phyloP scores from a whole-genome alignment of 1,140 invertebrate species.

The Phthorimaea operculella region DNA sequence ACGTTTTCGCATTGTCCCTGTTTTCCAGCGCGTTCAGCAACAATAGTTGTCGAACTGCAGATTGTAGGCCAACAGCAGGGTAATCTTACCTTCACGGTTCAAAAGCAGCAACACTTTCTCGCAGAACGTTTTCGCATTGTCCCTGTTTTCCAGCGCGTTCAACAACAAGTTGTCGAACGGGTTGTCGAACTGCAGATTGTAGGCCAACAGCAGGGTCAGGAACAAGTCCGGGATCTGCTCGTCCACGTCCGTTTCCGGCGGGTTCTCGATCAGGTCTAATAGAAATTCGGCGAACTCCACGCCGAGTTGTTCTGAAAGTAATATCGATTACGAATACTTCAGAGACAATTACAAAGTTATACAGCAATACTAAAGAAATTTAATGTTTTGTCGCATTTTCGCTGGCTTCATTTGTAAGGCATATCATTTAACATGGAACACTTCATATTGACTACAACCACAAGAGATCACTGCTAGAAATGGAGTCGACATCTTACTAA shows the following conservation, averaged over 20 bases:
- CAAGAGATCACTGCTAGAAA: too few relatives aligned
- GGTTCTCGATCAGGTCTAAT: constrained; percentile 82
- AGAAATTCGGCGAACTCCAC: constrained; percentile 82
- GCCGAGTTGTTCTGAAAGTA: constrained; percentile 76
- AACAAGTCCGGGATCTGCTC: constrained; percentile 86
- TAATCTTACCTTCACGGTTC: constrained; percentile 85
- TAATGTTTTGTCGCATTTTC: too few relatives aligned
- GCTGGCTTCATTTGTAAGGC: too few relatives aligned
- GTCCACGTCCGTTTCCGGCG: constrained; percentile 78
- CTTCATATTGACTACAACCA: too few relatives aligned
- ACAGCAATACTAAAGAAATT: too few relatives aligned
- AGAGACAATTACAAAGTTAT: too few relatives aligned
- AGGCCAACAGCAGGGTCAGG: constrained; percentile 85
- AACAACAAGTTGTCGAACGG: constrained; percentile 80
- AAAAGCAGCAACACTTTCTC: constrained; percentile 88
- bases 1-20: constrained; percentile 79
- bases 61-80: constrained; percentile 84
- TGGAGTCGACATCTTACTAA: too few relatives aligned
- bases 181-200: constrained; percentile 85
- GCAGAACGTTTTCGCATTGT: constrained; percentile 85
- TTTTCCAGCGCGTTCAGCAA: constrained; percentile 80
- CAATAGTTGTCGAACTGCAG: constrained; percentile 80
- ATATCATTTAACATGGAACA: too few relatives aligned
- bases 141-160: constrained; percentile 75
- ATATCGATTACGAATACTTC: not conserved